These are phyloP conservation scores for Hybognathus amarus DNA, from an alignment of 2,797 vertebrate species.

Conservation along the genomic window DNA sequence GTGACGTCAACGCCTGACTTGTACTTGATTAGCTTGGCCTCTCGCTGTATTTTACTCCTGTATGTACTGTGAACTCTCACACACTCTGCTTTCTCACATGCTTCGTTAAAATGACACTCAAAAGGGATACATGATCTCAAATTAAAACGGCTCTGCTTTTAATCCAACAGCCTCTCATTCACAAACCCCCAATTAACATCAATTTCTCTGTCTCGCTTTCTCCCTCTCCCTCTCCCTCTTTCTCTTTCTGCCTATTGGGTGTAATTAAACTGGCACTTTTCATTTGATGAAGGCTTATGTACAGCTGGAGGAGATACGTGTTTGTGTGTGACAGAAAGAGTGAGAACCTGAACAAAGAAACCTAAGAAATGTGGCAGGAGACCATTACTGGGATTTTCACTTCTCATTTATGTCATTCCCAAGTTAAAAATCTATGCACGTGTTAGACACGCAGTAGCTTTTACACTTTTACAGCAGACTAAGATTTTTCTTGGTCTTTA, in stretches of 20 bases:
- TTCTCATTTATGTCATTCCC: background rate
- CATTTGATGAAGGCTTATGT: conserved; percentile 54
- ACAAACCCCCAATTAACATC: conserved; percentile 62
- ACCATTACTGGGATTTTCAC: background rate
- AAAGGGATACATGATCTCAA: conserved; percentile 56
- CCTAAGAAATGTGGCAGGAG: conserved; percentile 8
- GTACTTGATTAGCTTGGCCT: conserved; percentile 17
- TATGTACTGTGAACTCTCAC: conserved; percentile 29
- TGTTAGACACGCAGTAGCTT: background rate
- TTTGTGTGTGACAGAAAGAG: conserved; percentile 45
- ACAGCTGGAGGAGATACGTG: conserved; percentile 51
- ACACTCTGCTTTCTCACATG: background rate
- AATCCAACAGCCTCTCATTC: conserved; percentile 57
- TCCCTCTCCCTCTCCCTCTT: conserved; percentile 19
- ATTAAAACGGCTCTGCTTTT: conserved; percentile 58
- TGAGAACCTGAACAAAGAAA: conserved; percentile 24
- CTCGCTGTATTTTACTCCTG: background rate
- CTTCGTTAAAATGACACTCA: conserved; percentile 55
- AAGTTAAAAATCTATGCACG: background rate
- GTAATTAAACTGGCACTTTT: conserved; percentile 63
- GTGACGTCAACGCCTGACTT: conserved; percentile 13
- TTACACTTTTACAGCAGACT: background rate
- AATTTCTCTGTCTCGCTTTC: conserved; percentile 47
- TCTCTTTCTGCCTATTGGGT: conserved; percentile 51
- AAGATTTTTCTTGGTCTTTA: background rate